Base-by-base conservation (phyloP, 2,888 invertebrate species). In the Hyppa rectilinea region DNA sequence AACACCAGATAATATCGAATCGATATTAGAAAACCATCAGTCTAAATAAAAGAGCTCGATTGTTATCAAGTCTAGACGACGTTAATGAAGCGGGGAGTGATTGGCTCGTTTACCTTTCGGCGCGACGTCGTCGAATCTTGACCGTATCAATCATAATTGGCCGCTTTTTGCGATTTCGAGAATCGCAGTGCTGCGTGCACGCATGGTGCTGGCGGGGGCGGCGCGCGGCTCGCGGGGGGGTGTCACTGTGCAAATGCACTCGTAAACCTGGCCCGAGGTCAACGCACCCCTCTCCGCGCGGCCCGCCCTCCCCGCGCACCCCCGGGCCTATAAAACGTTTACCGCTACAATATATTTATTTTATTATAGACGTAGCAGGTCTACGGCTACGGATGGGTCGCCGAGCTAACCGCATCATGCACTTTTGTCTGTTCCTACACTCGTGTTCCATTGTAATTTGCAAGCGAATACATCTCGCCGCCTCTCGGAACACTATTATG, bases 181-280 rank as follows among this genome's bases (percentile, higher is more conserved):
- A 90, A 88, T 86, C 87, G 88, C 85, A 87, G 84, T 81, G 87
- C 88, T 92, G 94, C 94, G 94, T 92, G 91, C 92, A 91, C 93
- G 92, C 92, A 93, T 84, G 84, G 82, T 75, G 85, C 73, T 70
- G 80, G 83, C 82, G 79, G 80, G 68, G 75, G 81, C 72, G 76
- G 72, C 70, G 75, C 36, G 83, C 64, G 82, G 81, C 73, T 79
- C 59, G 87, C 81, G 87, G 88, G 90, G 92, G 93, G 93, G 92
- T 94, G 94, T 94, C 95, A 94, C 95, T 94, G 94, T 92, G 95
- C 94, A 94, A 95, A 94, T 94, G 95, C 95, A 94, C 93, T 95
- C 94, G 93, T 94, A 94, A 95, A 94, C 92, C 92, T 89, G 90
- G 88, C 88, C 87, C 90, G 93, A 89, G 94, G 94, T 94, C 94